A percentile compares a stretch with the other conserved stretches of the same genome.
Conservation (phyloP, 2,797 vertebrate species). For the Lagothrix lagotricha region DNA sequence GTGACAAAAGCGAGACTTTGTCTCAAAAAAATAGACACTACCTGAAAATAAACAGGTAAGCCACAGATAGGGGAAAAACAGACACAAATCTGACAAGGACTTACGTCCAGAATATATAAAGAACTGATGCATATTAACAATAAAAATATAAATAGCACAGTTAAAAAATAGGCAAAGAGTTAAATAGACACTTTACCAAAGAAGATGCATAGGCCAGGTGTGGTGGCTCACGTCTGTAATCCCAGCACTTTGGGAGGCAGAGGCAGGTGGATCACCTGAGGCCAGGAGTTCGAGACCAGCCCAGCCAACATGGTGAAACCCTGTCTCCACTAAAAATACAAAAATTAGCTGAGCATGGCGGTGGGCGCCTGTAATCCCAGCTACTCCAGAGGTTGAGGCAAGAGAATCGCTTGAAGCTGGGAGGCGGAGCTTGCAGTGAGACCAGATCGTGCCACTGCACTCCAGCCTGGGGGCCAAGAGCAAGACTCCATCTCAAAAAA, state of each 20-base stretch:
- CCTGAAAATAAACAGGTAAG: neutral
- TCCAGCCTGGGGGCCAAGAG: neutral
- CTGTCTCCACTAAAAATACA: neutral
- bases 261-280: neutral
- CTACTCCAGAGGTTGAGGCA: neutral
- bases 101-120: neutral
- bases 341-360: neutral
- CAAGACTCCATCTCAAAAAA: neutral
- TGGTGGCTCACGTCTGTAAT: too few relatives aligned
- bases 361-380: neutral
- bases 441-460: neutral
- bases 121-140: neutral
- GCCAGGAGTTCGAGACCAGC: neutral
- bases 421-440: neutral
- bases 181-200: neutral
- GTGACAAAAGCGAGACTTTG: neutral
- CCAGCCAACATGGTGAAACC: neutral
- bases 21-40: neutral
- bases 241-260: too few relatives aligned
- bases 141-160: neutral
- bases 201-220: too few relatives aligned
- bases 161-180: neutral
- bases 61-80: neutral
- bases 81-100: neutral
- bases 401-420: neutral